Percentiles rank a stretch among this genome's conserved stretches.
These are phyloP conservation scores for Austrofundulus limnaeus DNA, from an alignment of 2,113 vertebrate genomes.

Conservation along the genomic window DNA sequence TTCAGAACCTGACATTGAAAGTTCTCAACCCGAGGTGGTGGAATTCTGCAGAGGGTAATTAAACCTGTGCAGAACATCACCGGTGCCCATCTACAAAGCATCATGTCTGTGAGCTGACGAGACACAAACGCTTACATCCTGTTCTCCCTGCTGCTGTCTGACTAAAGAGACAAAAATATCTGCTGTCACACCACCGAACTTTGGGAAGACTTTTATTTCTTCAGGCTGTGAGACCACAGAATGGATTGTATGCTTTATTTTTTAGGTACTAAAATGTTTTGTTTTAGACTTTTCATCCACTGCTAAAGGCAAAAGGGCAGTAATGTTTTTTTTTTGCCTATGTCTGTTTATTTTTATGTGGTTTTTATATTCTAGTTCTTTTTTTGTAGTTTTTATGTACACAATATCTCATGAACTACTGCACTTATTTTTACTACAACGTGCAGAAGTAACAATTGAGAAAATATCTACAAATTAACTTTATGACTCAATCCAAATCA, in stretches of 20 bases:
- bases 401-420: too few species aligned
- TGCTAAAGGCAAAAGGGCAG: too few species aligned
- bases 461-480: too few species aligned
- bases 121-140: background rate
- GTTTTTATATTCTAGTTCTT: too few species aligned
- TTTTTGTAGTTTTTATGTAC: too few species aligned
- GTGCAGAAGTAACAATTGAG: too few species aligned
- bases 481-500: too few species aligned
- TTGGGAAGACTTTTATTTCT: background rate
- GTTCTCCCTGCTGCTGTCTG: background rate
- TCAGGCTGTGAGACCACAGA: background rate
- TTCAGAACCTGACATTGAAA: background rate
- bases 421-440: too few species aligned
- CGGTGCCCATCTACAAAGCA: background rate
- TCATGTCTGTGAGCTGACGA: slow-evolving; percentile 1
- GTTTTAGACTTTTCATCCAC: too few species aligned
- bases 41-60: background rate
- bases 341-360: too few species aligned
- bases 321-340: too few species aligned
- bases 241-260: background rate
- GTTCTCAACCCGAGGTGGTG: background rate
- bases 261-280: background rate
- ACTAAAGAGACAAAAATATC: background rate
- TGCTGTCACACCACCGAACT: background rate
- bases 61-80: slow-evolving; percentile 4